A percentile compares a stretch with the other conserved stretches of the same genome.
Evolutionary conservation across 2,888 invertebrate genomes (phyloP).

Genomic region (Campaea margaritaria): DNA sequence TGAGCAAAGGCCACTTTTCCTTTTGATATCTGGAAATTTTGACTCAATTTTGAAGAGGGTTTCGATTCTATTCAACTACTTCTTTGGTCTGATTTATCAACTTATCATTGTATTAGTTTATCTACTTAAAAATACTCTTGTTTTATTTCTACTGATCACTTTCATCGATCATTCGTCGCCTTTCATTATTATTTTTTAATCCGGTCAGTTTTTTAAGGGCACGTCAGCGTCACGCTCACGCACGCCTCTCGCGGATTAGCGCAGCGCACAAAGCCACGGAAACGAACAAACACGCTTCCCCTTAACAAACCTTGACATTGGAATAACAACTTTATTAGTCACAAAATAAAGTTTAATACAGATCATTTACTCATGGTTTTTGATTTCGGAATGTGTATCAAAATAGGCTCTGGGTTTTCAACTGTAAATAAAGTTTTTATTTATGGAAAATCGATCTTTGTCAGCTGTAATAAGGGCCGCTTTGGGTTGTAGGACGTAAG

Average conservation of each 20-base stretch:
- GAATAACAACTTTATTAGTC: slow-evolving; percentile 58
- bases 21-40: too few species aligned
- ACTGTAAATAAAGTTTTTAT: slow-evolving; percentile 32
- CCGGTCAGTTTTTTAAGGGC: slow-evolving; percentile 64
- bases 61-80: neutral
- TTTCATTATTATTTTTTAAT: slow-evolving; percentile 62
- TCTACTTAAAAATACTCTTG: slow-evolving; percentile 17
- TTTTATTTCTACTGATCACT: slow-evolving; percentile 43
- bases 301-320: slow-evolving; percentile 61
- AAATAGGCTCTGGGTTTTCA: slow-evolving; percentile 43
- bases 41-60: neutral
- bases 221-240: slow-evolving; percentile 65
- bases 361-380: slow-evolving; percentile 30
- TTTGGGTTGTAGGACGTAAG: slow-evolving; percentile 45
- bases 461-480: slow-evolving; percentile 40
- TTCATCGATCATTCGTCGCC: slow-evolving; percentile 60
- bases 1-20: neutral
- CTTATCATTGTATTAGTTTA: neutral
- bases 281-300: slow-evolving; percentile 64
- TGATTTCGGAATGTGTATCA: slow-evolving; percentile 47
- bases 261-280: slow-evolving; percentile 63
- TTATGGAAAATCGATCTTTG: slow-evolving; percentile 44
- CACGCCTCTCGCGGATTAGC: slow-evolving; percentile 74
- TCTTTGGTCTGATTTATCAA: neutral
- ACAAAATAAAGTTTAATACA: slow-evolving; percentile 47